Evolutionary conservation across 2,888 invertebrate genomes (phyloP).

Genomic region (Sminthurinus aureus): DNA sequence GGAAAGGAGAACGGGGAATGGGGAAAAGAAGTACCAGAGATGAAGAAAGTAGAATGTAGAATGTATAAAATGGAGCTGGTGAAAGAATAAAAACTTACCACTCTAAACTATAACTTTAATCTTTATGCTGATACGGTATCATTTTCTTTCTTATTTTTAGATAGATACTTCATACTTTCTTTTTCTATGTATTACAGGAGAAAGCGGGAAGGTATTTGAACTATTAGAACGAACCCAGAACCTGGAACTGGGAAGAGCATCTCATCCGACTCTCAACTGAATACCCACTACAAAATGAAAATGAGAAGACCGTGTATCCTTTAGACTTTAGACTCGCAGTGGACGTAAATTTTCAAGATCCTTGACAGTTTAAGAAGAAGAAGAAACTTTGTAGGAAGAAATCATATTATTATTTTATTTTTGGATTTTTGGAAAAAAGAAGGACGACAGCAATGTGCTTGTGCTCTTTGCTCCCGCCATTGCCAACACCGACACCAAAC

Average conservation of each 20-base stretch:
- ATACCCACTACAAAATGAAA: too few species aligned
- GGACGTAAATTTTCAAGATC: slow-evolving; percentile 22
- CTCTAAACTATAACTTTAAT: slow-evolving; percentile 35
- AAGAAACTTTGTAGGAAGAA: slow-evolving; percentile 24
- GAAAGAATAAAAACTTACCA: slow-evolving; percentile 29
- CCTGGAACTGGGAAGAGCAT: neutral
- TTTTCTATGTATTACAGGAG: slow-evolving; percentile 13
- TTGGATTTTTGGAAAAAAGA: slow-evolving; percentile 14
- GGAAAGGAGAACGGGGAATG: neutral
- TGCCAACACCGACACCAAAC: neutral
- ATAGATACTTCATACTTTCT: too few species aligned
- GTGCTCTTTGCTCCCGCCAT: neutral
- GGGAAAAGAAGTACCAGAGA: neutral
- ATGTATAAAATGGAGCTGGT: neutral
- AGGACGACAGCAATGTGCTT: neutral
- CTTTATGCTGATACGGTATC: slow-evolving; percentile 22
- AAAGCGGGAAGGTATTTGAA: neutral
- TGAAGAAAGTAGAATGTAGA: neutral
- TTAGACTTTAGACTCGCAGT: neutral
- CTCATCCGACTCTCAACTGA: neutral
- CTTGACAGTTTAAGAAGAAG: slow-evolving; percentile 20
- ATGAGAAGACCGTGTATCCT: slow-evolving; percentile 12
- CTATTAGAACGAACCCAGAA: too few species aligned
- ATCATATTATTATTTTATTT: slow-evolving; percentile 26
- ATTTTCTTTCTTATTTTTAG: too few species aligned